phyloP scores from a whole-genome alignment of 2,113 vertebrate genomes.

The Campylomormyrus numenius region DNA sequence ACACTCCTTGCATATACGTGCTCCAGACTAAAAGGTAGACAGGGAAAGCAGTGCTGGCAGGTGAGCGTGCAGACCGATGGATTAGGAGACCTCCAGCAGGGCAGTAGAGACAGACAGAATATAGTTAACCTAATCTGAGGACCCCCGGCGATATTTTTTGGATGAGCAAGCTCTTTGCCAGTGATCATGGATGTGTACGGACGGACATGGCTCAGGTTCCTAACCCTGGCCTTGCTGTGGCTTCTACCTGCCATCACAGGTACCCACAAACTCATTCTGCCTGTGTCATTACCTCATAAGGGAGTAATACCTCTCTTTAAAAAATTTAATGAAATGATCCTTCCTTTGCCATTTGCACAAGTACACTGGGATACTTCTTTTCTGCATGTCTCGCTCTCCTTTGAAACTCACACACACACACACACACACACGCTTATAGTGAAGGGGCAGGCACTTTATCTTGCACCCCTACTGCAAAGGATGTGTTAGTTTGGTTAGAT shows the following conservation, averaged over 20 bases:
- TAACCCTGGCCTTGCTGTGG: not conserved
- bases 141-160: not conserved
- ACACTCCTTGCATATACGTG: not conserved
- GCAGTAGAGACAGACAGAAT: not conserved
- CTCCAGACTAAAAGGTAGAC: not conserved
- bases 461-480: not conserved
- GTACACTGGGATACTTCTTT: not conserved
- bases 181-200: not conserved
- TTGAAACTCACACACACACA: not conserved
- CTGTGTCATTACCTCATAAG: not conserved
- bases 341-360: not conserved
- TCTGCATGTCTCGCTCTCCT: not conserved
- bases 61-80: not conserved
- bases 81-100: not conserved
- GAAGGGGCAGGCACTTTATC: not conserved
- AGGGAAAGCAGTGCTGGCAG: no score
- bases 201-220: not conserved
- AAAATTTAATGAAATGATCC: not conserved
- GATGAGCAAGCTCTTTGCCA: not conserved
- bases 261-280: not conserved
- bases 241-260: slow-evolving; percentile 6
- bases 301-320: not conserved
- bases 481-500: not conserved
- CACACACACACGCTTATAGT: no score
- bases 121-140: not conserved